Evolutionary conservation across 1,140 invertebrate species (phyloP).

Genomic region (Drosophila bipectinata): DNA sequence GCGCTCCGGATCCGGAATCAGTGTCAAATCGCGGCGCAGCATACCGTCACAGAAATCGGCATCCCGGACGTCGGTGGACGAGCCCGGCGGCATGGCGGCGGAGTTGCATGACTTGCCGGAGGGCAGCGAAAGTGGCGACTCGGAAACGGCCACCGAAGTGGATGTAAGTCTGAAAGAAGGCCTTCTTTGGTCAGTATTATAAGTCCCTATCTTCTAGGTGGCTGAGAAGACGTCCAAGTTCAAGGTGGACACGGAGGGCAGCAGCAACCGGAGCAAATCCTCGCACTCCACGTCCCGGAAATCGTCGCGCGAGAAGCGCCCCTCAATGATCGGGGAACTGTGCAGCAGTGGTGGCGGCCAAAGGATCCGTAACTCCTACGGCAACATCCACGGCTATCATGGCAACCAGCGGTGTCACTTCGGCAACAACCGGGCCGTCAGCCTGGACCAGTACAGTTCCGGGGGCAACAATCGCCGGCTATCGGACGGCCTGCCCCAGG

Average conservation of each 20-base stretch:
- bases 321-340: slow-evolving; percentile 83
- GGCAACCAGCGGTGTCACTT: slow-evolving; percentile 77
- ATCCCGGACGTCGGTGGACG: slow-evolving; percentile 86
- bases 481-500: slow-evolving; percentile 81
- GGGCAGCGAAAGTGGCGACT: slow-evolving; percentile 87
- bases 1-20: slow-evolving; percentile 84
- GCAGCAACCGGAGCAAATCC: slow-evolving; percentile 80
- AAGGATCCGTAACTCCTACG: slow-evolving; percentile 81
- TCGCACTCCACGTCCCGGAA: slow-evolving; percentile 78
- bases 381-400: slow-evolving; percentile 83
- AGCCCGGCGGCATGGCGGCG: slow-evolving; percentile 84
- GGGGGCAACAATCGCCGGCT: slow-evolving; percentile 74
- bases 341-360: slow-evolving; percentile 82
- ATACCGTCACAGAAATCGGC: slow-evolving; percentile 83
- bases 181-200: background rate
- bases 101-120: slow-evolving; percentile 86
- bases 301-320: slow-evolving; percentile 81
- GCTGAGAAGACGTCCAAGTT: slow-evolving; percentile 91
- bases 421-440: slow-evolving; percentile 82
- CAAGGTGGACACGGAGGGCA: slow-evolving; percentile 89
- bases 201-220: slow-evolving; percentile 48
- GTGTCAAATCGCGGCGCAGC: slow-evolving; percentile 82
- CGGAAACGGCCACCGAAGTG: slow-evolving; percentile 90
- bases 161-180: slow-evolving; percentile 85
- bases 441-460: slow-evolving; percentile 81